phyloP scores from a whole-genome alignment of 2,797 vertebrate genomes.

The Mus spretus region DNA sequence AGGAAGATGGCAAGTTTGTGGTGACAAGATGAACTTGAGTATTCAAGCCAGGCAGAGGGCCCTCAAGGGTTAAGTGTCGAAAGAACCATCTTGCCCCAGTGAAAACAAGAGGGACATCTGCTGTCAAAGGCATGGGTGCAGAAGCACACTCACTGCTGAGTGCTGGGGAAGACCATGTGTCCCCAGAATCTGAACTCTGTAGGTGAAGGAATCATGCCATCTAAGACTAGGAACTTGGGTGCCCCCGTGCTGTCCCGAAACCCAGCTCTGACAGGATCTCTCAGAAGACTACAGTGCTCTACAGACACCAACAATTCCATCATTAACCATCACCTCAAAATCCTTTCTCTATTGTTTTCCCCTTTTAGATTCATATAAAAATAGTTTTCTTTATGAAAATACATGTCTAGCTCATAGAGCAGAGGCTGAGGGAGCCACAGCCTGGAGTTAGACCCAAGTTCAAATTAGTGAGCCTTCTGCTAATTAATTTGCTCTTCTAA shows the following conservation, averaged over 20 bases:
- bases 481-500: not conserved
- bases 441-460: conserved; percentile 3
- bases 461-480: not conserved
- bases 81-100: not conserved
- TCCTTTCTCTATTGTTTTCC: conserved; percentile 2
- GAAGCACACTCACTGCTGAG: conserved; percentile 28
- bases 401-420: not conserved
- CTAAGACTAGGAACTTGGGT: not conserved
- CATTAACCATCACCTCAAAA: conserved; percentile 38
- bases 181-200: conserved; percentile 47
- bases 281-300: not conserved
- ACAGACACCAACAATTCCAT: not conserved
- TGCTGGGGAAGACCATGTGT: conserved; percentile 57
- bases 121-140: conserved; percentile 5
- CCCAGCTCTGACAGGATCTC: not conserved
- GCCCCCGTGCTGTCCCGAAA: not conserved
- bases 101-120: conserved; percentile 30
- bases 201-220: not conserved
- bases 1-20: not conserved
- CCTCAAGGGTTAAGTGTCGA: conserved; percentile 46
- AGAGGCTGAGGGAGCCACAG: not conserved
- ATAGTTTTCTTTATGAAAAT: conserved; percentile 39
- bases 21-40: conserved; percentile 14
- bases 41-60: not conserved
- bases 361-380: conserved; percentile 23